Base-by-base conservation (phyloP, 2,797 vertebrate species). In the Sitta carolinensis region DNA sequence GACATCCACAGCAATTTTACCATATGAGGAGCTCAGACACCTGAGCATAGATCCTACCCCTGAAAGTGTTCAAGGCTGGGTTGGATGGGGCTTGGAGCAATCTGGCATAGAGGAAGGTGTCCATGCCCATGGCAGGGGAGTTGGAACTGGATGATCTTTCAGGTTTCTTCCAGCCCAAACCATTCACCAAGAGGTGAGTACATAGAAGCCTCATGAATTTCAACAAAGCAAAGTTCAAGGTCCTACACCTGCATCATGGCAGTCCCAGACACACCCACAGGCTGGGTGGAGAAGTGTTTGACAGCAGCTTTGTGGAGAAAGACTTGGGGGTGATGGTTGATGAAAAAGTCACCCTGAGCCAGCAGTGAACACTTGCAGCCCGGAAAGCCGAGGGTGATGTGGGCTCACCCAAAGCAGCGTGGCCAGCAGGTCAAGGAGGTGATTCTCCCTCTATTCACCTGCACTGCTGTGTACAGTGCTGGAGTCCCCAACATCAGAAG, bases 171-270 rank as follows among this genome's bases (percentile, higher is more conserved):
- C 30, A 58, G 11, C 26, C 21, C 30, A 52, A 58, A 30, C 25
- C 15, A 40, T 19, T 40, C 29, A 58, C 38, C 7, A 51, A 51
- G 57, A 63, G 51, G 38, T 34, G 38, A 29, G n/a, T 48, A 10
- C 15, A 8, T 6, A 11, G 4, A 26, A 70, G 5, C 20, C 17
- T 51, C 50, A 19, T 40, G 38, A 77, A 64, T 45, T 76, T 51
- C 25, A 63, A 16, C 50, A 51, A 50, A 76, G 32, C 29, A 12
- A 76, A 70, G 43, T 70, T 48, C 64, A 76, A 51, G 50, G 42
- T 55, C 57, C 50, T 29, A 8, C 21, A 25, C 32, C 23, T 30
- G 27, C 2, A 0, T 29, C 0, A 0, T 11, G 5, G 38, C 51
- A 30, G 30, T 45, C 25, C 29, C 79, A 62, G 72, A 26, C 79